A percentile compares a stretch with the other conserved stretches of the same genome.
These are phyloP conservation scores for Ondatra zibethicus DNA, from an alignment of 2,113 vertebrate species.

Conservation along the genomic window DNA sequence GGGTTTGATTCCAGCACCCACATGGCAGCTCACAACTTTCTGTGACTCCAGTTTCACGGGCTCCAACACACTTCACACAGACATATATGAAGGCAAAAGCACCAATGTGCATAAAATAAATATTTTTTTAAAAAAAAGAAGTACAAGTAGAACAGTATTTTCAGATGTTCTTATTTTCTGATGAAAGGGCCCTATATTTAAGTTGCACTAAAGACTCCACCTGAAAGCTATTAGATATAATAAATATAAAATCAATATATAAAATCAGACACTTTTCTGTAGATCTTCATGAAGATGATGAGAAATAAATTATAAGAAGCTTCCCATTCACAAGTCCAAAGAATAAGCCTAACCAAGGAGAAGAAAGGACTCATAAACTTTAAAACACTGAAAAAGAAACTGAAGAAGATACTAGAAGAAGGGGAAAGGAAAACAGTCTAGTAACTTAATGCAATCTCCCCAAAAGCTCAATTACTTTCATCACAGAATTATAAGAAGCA, in stretches of 20 bases:
- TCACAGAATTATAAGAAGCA: background rate
- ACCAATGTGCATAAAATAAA: no score
- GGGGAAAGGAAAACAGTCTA: background rate
- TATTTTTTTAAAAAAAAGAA: no score
- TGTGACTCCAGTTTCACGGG: no score
- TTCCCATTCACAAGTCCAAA: background rate
- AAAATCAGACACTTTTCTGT: background rate
- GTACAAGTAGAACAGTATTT: background rate
- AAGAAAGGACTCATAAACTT: background rate
- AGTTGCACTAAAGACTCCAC: background rate
- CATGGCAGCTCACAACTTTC: no score
- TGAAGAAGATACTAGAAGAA: background rate
- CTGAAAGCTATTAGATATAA: background rate
- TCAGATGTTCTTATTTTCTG: no score
- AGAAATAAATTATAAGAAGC: background rate
- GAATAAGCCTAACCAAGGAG: background rate
- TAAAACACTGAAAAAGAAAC: background rate
- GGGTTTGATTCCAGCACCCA: no score
- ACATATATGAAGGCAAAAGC: no score
- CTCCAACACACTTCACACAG: no score
- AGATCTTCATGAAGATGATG: background rate
- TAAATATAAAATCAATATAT: background rate
- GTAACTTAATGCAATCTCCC: background rate
- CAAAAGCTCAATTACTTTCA: background rate
- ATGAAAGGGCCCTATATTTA: no score